These are phyloP conservation scores for Galeopsomyia nigrocyanea DNA, from an alignment of 2,888 invertebrate species.

Conservation along the genomic window DNA sequence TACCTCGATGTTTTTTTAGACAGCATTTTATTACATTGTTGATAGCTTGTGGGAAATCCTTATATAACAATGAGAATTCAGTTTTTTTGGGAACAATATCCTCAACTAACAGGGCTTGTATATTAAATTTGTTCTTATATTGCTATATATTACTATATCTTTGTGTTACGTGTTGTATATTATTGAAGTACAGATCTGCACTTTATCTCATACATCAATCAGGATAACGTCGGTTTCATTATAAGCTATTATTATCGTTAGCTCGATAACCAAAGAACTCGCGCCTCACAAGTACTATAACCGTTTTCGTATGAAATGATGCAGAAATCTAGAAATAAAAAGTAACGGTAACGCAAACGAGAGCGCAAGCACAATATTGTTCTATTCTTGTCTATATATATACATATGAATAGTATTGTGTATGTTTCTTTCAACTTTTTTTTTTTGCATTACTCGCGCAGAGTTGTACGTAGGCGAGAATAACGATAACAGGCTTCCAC, in stretches of 20 bases:
- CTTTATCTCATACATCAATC: neutral
- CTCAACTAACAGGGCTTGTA: conserved; percentile 47
- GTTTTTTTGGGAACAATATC: conserved; percentile 58
- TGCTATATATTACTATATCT: conserved; percentile 10
- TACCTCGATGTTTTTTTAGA: conserved; percentile 64
- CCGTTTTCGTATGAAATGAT: neutral
- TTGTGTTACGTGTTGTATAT: too few relatives aligned
- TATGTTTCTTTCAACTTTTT: conserved; percentile 1
- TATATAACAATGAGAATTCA: conserved; percentile 44
- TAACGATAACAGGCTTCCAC: neutral
- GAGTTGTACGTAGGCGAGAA: conserved; percentile 3
- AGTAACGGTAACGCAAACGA: conserved; percentile 16
- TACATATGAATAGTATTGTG: conserved; percentile 16
- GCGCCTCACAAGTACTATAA: neutral
- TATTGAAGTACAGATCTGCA: conserved; percentile 15
- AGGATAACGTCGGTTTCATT: conserved; percentile 2
- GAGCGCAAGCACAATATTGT: conserved; percentile 13
- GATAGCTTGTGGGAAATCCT: too few relatives aligned
- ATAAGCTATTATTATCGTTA: conserved; percentile 17
- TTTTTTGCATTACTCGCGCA: conserved; percentile 17
- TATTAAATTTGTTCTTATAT: conserved; percentile 18
- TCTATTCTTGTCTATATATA: conserved; percentile 2
- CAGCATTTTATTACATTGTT: conserved; percentile 54
- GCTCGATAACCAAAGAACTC: neutral
- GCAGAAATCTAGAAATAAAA: conserved; percentile 12